phyloP scores from a whole-genome alignment of 2,113 vertebrate genomes.

The Jaculus jaculus region DNA sequence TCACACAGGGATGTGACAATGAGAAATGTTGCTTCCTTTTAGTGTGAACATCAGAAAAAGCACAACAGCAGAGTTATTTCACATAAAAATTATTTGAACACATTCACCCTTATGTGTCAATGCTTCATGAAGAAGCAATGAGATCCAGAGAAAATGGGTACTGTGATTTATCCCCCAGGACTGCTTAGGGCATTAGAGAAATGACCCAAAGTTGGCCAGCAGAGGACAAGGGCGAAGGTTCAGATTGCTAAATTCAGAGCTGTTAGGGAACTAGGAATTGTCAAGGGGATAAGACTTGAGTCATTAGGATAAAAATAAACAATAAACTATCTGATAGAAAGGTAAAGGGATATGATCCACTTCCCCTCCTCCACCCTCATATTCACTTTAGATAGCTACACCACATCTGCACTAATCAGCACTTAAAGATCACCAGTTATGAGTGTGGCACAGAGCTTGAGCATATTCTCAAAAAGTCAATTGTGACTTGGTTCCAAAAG shows the following conservation, averaged over 20 bases:
- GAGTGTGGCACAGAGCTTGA: not conserved
- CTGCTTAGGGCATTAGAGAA: not conserved
- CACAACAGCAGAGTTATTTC: not conserved
- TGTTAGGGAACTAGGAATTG: slow-evolving; percentile 1
- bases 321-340: not conserved
- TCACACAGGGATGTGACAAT: not conserved
- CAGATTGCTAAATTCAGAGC: not conserved
- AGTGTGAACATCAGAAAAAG: not conserved
- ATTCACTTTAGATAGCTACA: not conserved
- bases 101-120: not conserved
- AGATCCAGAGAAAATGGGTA: not conserved
- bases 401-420: not conserved
- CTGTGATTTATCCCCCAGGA: not conserved
- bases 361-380: rapidly evolving
- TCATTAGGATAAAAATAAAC: not conserved
- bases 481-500: not conserved
- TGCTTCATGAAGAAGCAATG: not conserved
- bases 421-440: not conserved
- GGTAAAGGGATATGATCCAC: not conserved
- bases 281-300: not conserved
- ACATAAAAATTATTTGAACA: slow-evolving; percentile 24
- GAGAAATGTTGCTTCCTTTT: not conserved
- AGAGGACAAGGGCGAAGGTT: not conserved
- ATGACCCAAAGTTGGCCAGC: not conserved
- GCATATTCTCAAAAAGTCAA: not conserved